Evolutionary conservation across 1,140 invertebrate genomes (phyloP).

Genomic region (Diorhabda sublineata): DNA sequence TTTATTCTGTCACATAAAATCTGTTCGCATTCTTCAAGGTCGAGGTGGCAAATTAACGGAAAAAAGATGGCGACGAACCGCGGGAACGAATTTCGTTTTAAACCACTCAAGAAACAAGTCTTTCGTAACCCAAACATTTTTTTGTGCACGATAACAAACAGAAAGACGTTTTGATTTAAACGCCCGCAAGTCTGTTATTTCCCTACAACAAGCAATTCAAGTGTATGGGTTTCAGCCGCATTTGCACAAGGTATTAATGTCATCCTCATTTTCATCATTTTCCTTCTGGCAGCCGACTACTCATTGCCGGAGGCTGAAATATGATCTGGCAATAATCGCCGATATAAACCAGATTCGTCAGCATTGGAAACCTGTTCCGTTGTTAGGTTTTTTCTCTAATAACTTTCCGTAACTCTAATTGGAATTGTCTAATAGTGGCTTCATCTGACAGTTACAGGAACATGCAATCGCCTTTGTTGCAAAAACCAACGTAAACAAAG

Average conservation of each 20-base stretch:
- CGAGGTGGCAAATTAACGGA: conserved; percentile 21
- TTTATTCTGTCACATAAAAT: too few species aligned
- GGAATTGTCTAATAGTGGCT: conserved; percentile 26
- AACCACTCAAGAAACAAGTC: conserved; percentile 13
- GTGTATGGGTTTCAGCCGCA: conserved; percentile 39
- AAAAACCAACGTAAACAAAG: too few species aligned
- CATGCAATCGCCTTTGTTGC: too few species aligned
- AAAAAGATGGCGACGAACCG: conserved; percentile 13
- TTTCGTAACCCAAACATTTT: conserved; percentile 37
- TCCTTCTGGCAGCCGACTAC: conserved; percentile 10
- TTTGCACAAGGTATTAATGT: conserved; percentile 44
- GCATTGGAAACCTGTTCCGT: conserved; percentile 27
- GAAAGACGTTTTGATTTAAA: conserved; percentile 29
- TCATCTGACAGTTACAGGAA: conserved; percentile 29
- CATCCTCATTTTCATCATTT: conserved; percentile 41
- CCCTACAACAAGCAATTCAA: conserved; percentile 38
- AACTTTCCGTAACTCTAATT: conserved; percentile 32
- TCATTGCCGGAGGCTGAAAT: conserved; percentile 12
- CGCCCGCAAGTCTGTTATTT: conserved; percentile 28
- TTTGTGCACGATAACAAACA: conserved; percentile 39
- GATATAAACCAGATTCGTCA: conserved; percentile 26
- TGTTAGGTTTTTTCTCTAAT: conserved; percentile 26
- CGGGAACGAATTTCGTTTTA: conserved; percentile 21
- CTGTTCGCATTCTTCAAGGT: not conserved
- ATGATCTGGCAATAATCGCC: conserved; percentile 21